These are phyloP conservation scores for Pegea sp. DNA, from an alignment of 23 tunicate species.

Conservation along the genomic window DNA sequence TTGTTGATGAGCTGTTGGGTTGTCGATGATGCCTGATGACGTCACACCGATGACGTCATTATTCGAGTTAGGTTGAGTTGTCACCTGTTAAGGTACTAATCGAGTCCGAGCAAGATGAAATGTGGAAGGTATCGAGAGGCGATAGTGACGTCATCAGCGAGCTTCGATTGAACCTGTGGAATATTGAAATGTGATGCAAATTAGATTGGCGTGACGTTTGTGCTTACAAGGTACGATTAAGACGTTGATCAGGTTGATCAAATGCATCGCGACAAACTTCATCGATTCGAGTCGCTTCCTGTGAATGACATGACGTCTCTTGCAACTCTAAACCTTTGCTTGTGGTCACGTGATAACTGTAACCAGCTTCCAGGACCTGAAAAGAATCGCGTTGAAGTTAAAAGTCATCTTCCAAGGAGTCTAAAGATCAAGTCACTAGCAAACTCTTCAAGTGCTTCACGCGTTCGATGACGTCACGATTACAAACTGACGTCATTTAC, in stretches of 20 bases:
- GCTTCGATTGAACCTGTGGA: too few species aligned
- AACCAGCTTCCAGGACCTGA: conserved; percentile 41
- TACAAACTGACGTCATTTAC: conserved; percentile 1
- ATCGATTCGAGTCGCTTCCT: conserved; percentile 50
- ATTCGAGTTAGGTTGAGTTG: too few species aligned
- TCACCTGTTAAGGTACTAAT: too few species aligned
- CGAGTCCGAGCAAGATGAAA: too few species aligned
- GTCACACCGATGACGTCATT: too few species aligned
- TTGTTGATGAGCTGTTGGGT: conserved; percentile 27
- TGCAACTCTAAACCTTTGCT: conserved; percentile 56
- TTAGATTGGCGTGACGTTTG: neutral
- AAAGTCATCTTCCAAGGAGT: too few species aligned
- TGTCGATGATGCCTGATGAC: conserved; percentile 37
- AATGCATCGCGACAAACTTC: conserved; percentile 48
- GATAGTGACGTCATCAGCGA: too few species aligned
- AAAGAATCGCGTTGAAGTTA: too few species aligned
- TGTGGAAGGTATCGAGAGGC: too few species aligned
- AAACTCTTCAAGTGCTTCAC: neutral
- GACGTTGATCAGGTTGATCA: conserved; percentile 5
- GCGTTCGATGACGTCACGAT: neutral
- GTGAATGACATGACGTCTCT: conserved; percentile 60
- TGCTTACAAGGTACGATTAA: neutral
- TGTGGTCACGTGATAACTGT: conserved; percentile 12
- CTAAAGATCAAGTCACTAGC: too few species aligned
- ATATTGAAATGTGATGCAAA: too few species aligned